Evolutionary conservation across 2,113 vertebrate species (phyloP).

Genomic region (Tragelaphus scriptus): DNA sequence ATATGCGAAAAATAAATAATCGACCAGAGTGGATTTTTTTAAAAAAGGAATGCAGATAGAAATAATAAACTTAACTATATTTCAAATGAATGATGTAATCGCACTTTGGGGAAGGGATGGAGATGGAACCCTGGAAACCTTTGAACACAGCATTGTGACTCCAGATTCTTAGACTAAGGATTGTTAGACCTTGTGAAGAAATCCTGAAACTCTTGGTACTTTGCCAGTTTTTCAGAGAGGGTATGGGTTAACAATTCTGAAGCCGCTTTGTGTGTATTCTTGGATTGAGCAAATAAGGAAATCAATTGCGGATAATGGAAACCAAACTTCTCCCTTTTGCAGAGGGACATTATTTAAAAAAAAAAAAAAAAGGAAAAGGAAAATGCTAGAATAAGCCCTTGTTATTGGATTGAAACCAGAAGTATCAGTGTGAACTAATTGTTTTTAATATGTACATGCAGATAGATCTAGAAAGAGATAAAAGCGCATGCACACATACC

Average conservation of each 20-base stretch:
- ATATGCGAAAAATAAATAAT: not conserved
- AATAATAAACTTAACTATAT: not conserved
- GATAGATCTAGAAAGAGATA: not conserved
- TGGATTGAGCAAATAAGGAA: not conserved
- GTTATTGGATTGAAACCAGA: not conserved
- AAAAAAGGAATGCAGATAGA: not conserved
- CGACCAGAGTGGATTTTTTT: not conserved
- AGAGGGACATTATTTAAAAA: not conserved
- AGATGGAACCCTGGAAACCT: not conserved
- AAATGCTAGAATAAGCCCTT: not conserved
- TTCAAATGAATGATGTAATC: not conserved
- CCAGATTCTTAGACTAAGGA: not conserved
- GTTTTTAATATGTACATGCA: not conserved
- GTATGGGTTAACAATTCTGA: not conserved
- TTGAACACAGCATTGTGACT: not conserved
- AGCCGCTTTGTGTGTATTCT: not conserved
- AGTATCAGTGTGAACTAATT: not conserved
- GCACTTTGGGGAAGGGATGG: not conserved
- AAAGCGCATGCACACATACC: accelerated
- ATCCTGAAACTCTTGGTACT: not conserved
- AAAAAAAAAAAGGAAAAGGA: not conserved
- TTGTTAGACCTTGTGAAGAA: not conserved
- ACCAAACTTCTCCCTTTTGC: not conserved
- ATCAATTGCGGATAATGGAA: not conserved
- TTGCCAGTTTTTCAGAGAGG: not conserved